Percentiles rank a stretch among this genome's conserved stretches.
These are phyloP conservation scores for Mantis religiosa DNA, from an alignment of 2,888 invertebrate species.

Conservation along the genomic window DNA sequence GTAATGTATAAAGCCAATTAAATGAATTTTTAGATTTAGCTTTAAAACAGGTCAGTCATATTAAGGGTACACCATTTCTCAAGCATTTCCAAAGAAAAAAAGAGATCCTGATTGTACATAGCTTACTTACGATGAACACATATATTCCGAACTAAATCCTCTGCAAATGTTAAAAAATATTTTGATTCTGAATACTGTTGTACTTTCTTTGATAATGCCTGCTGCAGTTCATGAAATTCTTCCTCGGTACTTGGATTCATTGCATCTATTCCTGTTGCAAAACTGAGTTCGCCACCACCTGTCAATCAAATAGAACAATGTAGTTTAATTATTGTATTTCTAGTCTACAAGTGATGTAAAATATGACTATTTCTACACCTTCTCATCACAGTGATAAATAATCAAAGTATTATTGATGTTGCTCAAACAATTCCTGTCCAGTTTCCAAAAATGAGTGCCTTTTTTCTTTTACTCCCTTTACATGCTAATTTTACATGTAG, in stretches of 20 bases:
- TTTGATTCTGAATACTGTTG: slow-evolving; percentile 57
- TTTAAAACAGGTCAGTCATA: too few species aligned
- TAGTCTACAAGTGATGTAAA: background rate
- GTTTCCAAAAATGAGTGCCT: too few species aligned
- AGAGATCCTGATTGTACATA: background rate
- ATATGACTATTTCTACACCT: background rate
- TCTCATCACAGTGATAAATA: too few species aligned
- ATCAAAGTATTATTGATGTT: too few species aligned
- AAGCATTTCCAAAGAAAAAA: too few species aligned
- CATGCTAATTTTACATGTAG: too few species aligned
- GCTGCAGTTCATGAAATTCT: slow-evolving; percentile 75
- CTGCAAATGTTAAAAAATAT: slow-evolving; percentile 72
- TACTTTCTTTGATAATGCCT: slow-evolving; percentile 68
- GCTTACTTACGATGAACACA: slow-evolving; percentile 67
- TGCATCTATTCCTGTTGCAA: slow-evolving; percentile 52
- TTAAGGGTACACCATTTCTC: too few species aligned
- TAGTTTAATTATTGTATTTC: background rate
- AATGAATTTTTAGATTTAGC: too few species aligned
- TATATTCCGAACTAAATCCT: slow-evolving; percentile 72
- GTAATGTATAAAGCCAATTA: too few species aligned
- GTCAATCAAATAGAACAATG: slow-evolving; percentile 35
- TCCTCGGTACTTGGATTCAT: slow-evolving; percentile 71
- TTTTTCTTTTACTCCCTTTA: too few species aligned
- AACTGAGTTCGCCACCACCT: slow-evolving; percentile 51
- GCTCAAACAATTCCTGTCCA: too few species aligned